Evolutionary conservation across 2,888 invertebrate genomes (phyloP).

Genomic region (Diaphora mendica): DNA sequence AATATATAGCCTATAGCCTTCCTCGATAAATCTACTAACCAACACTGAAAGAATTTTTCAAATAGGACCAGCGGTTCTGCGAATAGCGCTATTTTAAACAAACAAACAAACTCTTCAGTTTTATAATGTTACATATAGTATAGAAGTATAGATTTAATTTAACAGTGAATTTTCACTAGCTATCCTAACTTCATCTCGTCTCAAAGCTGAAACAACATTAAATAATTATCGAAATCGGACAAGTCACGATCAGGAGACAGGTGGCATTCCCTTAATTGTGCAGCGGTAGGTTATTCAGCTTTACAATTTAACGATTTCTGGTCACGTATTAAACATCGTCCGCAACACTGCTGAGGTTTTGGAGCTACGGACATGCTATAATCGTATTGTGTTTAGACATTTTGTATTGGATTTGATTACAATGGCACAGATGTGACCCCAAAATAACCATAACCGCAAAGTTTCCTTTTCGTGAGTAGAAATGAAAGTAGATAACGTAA

Average conservation of each 20-base stretch:
- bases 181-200: not conserved
- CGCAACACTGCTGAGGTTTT: constrained; percentile 20
- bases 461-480: constrained; percentile 11
- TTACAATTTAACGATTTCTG: constrained; percentile 25
- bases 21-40: no score
- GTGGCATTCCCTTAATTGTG: constrained; percentile 53
- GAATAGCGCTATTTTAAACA: no score
- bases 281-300: constrained; percentile 41
- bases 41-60: no score
- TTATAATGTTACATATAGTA: no score
- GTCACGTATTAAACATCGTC: constrained; percentile 28
- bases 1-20: no score
- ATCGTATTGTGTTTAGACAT: constrained; percentile 19
- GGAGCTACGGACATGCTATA: constrained; percentile 6
- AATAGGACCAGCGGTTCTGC: no score
- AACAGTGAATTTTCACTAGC: not conserved
- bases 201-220: constrained; percentile 13
- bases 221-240: constrained; percentile 35
- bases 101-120: no score
- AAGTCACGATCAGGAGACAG: constrained; percentile 49
- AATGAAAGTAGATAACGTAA: constrained; percentile 9
- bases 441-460: not conserved
- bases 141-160: no score
- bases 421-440: constrained; percentile 13
- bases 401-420: constrained; percentile 19